A percentile compares a stretch with the other conserved stretches of the same genome.
phyloP scores from a whole-genome alignment of 2,113 vertebrate genomes.

The Dicerorhinus sumatrensis region DNA sequence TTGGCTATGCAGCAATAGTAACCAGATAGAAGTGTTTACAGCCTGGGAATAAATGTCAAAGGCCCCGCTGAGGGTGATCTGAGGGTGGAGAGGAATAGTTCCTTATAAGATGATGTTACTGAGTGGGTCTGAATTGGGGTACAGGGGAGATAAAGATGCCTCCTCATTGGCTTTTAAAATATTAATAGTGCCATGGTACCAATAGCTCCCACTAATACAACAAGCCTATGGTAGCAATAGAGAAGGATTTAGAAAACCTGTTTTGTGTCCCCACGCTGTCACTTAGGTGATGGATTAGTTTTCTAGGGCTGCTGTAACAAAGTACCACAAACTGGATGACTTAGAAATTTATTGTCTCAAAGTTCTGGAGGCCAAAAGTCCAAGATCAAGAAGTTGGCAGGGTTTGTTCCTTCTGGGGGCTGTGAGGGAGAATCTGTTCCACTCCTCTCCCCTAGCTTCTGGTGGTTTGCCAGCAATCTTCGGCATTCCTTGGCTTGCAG shows the following conservation, averaged over 20 bases:
- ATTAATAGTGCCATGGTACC: no score
- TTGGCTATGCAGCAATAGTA: background rate
- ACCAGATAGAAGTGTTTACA: background rate
- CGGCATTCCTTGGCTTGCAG: background rate
- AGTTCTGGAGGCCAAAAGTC: background rate
- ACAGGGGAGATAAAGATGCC: background rate
- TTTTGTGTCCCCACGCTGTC: background rate
- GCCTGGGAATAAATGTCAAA: background rate
- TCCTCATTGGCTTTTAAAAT: background rate
- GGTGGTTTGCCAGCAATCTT: background rate
- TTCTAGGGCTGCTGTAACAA: background rate
- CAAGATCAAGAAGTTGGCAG: background rate
- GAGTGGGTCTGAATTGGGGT: background rate
- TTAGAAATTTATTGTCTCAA: background rate
- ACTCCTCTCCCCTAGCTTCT: no score
- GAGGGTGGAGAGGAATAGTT: background rate
- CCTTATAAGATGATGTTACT: background rate
- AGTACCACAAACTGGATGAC: background rate
- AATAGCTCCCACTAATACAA: background rate
- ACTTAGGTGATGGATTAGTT: background rate
- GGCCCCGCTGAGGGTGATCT: background rate
- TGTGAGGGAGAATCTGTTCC: background rate
- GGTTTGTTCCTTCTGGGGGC: background rate
- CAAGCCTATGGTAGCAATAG: background rate
- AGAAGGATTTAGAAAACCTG: background rate